phyloP scores from a whole-genome alignment of 92 coral and sea anemone species.

The Porites evermanni region DNA sequence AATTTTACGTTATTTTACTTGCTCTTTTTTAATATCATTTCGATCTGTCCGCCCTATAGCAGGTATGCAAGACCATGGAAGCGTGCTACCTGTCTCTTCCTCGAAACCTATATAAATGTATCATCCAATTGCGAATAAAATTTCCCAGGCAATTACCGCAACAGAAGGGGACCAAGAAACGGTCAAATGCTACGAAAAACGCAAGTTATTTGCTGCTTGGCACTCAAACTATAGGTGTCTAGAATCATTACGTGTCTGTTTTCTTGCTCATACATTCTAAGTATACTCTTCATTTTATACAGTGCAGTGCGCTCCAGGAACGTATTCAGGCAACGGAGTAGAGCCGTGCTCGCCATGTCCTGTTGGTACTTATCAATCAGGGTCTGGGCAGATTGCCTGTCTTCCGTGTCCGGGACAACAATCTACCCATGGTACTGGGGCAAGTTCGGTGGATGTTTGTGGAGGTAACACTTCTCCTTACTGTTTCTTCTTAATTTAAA shows the following conservation, averaged over 20 bases:
- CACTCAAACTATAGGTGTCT: no score
- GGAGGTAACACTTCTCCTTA: slow-evolving; percentile 47
- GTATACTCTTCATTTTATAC: background rate
- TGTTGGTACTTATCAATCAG: slow-evolving; percentile 74
- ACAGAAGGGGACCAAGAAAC: no score
- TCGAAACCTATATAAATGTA: no score
- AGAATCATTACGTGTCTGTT: no score
- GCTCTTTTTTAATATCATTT: background rate
- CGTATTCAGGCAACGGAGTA: slow-evolving; percentile 86
- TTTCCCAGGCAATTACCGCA: no score
- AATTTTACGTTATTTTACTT: background rate
- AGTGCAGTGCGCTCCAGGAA: slow-evolving; percentile 97
- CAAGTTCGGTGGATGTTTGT: slow-evolving; percentile 60
- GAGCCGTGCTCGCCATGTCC: slow-evolving; percentile 90
- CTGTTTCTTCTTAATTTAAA: no score
- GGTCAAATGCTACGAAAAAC: no score
- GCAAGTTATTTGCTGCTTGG: no score
- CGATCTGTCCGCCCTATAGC: background rate
- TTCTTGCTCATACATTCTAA: background rate
- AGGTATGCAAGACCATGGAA: no score
- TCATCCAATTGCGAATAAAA: no score
- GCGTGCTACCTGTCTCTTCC: no score
- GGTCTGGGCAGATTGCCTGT: slow-evolving; percentile 72
- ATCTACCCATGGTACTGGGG: slow-evolving; percentile 87
- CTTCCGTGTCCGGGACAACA: slow-evolving; percentile 82